These are phyloP conservation scores for Aleiodes alternator DNA, from an alignment of 2,888 invertebrate genomes.

Conservation along the genomic window DNA sequence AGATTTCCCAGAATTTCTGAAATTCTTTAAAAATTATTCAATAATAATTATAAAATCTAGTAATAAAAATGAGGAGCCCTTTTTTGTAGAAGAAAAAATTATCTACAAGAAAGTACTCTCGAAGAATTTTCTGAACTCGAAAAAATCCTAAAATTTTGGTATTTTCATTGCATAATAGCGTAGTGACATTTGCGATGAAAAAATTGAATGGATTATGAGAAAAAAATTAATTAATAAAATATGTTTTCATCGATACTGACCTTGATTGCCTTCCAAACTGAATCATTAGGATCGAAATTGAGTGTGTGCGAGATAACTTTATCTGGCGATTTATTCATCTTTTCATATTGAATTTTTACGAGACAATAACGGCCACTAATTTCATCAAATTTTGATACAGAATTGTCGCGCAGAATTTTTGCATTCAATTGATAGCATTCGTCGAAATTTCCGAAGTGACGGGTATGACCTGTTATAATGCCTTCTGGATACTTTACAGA, in stretches of 20 bases:
- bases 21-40: too few species aligned
- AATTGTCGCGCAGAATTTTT: constrained; percentile 42
- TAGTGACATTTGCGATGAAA: not conserved
- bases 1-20: too few species aligned
- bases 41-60: too few species aligned
- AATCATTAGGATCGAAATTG: constrained; percentile 62
- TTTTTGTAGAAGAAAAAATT: too few species aligned
- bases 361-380: constrained; percentile 64
- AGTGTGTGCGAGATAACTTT: constrained; percentile 50
- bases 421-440: constrained; percentile 63
- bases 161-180: too few species aligned
- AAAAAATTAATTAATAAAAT: constrained; percentile 21
- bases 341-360: constrained; percentile 61
- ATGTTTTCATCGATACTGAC: constrained; percentile 48
- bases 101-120: too few species aligned
- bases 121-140: too few species aligned
- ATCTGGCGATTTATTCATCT: constrained; percentile 45
- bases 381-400: constrained; percentile 43
- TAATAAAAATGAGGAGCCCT: too few species aligned
- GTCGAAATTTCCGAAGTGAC: constrained; percentile 68
- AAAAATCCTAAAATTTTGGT: too few species aligned
- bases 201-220: not conserved
- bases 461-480: constrained; percentile 63
- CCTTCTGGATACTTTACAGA: constrained; percentile 67
- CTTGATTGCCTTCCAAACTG: constrained; percentile 65